phyloP scores from a whole-genome alignment of 1,140 invertebrate genomes.

The Zaprionus taronus region DNA sequence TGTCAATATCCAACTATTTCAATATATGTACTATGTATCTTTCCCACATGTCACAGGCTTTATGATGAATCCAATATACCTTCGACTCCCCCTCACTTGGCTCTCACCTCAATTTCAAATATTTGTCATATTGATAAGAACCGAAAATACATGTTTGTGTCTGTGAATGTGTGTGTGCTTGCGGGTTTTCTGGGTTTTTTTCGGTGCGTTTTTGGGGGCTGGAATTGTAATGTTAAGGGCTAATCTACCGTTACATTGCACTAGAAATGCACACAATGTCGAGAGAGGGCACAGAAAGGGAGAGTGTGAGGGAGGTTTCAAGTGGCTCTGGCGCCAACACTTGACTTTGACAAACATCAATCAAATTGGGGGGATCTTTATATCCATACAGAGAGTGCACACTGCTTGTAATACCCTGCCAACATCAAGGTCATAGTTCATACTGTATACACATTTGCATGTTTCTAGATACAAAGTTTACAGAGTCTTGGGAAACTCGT shows the following conservation, averaged over 20 bases:
- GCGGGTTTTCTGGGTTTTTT: constrained; percentile 1
- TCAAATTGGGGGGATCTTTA: constrained; percentile 61
- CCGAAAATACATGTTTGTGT: constrained; percentile 45
- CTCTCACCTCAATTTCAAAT: constrained; percentile 75
- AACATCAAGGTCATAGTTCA: constrained; percentile 31
- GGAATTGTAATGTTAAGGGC: constrained; percentile 24
- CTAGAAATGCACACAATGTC: constrained; percentile 37
- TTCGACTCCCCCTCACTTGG: constrained; percentile 8
- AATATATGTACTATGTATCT: background rate
- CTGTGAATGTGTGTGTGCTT: constrained; percentile 23
- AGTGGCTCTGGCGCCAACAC: constrained; percentile 81
- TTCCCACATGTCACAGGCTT: constrained; percentile 20
- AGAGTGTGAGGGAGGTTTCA: constrained; percentile 30
- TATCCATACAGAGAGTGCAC: constrained; percentile 14
- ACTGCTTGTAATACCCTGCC: background rate
- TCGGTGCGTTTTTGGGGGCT: constrained; percentile 1
- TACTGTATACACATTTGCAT: too few relatives aligned
- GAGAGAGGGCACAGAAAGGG: background rate
- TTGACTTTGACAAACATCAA: constrained; percentile 79
- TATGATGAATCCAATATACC: constrained; percentile 26
- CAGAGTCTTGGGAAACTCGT: background rate
- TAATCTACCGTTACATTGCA: constrained; percentile 60
- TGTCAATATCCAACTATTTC: background rate
- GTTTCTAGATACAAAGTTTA: too few relatives aligned
- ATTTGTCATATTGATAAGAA: constrained; percentile 75